Base-by-base conservation (phyloP, 2,113 vertebrate species). In the Patagioenas fasciata region DNA sequence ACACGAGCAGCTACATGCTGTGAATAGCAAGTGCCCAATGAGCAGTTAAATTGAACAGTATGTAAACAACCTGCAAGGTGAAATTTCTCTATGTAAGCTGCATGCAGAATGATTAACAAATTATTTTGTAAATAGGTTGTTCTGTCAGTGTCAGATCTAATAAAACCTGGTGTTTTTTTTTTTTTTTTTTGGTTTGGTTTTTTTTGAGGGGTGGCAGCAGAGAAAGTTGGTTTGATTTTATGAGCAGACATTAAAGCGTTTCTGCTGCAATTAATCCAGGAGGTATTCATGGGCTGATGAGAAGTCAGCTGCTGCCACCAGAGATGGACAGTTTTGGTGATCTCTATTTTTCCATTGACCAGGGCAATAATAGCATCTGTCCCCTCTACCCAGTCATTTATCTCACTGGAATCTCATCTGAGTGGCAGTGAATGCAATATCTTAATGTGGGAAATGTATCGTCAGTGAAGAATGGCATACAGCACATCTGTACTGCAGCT, bases 1-100 rank as follows among this genome's bases (percentile, higher is more conserved):
- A 0, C 1, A 2, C 0, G 3, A 92, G 69, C 60, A 90, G 79
- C 71, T 91, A 47, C 92, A 78, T 53, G 86, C 88, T 91, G 80
- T 81, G 95, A 89, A 74, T 86, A 91, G 69, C 69, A 92, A 95
- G 73, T 71, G 77, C 72, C 75, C 75, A 73, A 57, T 0, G 2
- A 95, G 73, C 69, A 89, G 79, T 93, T 95, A 84, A 92, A 97
- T 81, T 86, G 92, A 88, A 89, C 51, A 42, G 51, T 56, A 28
- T 73, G 34, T 92, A 91, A 91, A 71, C 56, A 92, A 71, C 42
- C 6, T 3, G 6, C 62, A 85, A 83, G 95, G 83, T 92, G 73
- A 88, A 92, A 88, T 93, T 74, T 89, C 42, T 91, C 18, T 64
- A 2, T 90, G 72, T 78, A 92, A 94, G 80, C 38, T 74, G 32